These are phyloP conservation scores for Notospermus geniculatus DNA, from an alignment of 1,140 invertebrate genomes.

Conservation along the genomic window DNA sequence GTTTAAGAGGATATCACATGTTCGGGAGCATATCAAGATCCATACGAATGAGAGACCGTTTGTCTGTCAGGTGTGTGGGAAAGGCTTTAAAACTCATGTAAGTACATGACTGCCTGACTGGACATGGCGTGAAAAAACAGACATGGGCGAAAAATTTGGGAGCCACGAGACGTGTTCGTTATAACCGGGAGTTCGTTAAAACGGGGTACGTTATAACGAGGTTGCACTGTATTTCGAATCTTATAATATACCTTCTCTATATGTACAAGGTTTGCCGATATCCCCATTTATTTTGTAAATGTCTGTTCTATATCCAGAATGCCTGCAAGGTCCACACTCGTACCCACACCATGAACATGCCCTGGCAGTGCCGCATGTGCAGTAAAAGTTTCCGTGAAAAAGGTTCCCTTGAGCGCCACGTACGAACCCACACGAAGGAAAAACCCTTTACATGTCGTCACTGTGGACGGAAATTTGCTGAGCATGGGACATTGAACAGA, in stretches of 20 bases:
- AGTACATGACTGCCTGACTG: constrained; percentile 25
- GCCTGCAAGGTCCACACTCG: constrained; percentile 52
- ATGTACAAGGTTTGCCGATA: no score
- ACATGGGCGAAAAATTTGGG: no score
- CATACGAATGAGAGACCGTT: constrained; percentile 89
- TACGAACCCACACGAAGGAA: constrained; percentile 82
- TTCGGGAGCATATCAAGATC: constrained; percentile 52
- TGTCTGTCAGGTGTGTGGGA: constrained; percentile 80
- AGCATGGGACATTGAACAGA: constrained; percentile 88
- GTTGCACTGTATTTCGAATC: no score
- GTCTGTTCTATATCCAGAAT: constrained; percentile 38
- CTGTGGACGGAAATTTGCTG: constrained; percentile 88
- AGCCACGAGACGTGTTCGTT: no score
- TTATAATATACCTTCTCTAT: no score
- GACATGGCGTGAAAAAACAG: no score
- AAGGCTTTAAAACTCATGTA: constrained; percentile 66
- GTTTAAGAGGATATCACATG: constrained; percentile 51
- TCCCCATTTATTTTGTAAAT: no score
- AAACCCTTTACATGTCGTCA: constrained; percentile 81
- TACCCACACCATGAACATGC: constrained; percentile 43
- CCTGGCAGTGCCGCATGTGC: constrained; percentile 50
- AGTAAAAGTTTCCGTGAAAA: constrained; percentile 51
- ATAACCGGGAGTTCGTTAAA: no score
- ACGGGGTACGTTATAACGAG: no score
- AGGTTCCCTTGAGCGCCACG: constrained; percentile 47